phyloP scores from a whole-genome alignment of 2,113 vertebrate species.

The Rhinichthys klamathensis region DNA sequence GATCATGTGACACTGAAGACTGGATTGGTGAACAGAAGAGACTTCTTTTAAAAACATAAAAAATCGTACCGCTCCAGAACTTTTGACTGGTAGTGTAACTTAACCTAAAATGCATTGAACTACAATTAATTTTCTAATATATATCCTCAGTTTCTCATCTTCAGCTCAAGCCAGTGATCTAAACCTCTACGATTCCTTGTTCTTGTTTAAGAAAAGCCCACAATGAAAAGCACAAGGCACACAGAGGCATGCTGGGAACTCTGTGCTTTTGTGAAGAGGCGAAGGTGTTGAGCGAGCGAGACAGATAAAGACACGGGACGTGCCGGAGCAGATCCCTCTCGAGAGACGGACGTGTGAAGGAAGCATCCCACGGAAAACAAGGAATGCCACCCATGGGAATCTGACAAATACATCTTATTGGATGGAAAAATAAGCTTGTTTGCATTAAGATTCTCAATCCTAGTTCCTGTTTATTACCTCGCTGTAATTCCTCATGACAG shows the following conservation, averaged over 20 bases:
- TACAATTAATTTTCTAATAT: no score
- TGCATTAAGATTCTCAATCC: neutral
- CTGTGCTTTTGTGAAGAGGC: neutral
- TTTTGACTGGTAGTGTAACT: no score
- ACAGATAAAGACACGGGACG: constrained; percentile 7
- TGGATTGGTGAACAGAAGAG: no score
- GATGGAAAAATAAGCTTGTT: no score
- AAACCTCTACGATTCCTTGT: neutral
- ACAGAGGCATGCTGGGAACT: constrained; percentile 32
- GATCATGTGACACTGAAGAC: no score
- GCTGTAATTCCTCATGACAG: constrained; percentile 66
- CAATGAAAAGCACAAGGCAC: neutral
- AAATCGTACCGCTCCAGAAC: no score
- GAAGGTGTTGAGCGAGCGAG: constrained; percentile 32
- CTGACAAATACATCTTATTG: no score
- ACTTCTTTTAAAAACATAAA: no score
- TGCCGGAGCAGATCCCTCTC: constrained; percentile 27
- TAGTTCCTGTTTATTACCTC: constrained; percentile 64
- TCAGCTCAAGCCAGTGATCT: neutral
- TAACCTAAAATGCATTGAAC: no score
- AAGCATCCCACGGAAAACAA: neutral
- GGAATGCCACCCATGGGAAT: neutral
- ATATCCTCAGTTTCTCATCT: neutral
- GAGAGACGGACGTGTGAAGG: neutral
- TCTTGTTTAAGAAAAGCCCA: neutral